These are phyloP conservation scores for Zaprionus inermis DNA, from an alignment of 1,140 invertebrate genomes.

Conservation along the genomic window DNA sequence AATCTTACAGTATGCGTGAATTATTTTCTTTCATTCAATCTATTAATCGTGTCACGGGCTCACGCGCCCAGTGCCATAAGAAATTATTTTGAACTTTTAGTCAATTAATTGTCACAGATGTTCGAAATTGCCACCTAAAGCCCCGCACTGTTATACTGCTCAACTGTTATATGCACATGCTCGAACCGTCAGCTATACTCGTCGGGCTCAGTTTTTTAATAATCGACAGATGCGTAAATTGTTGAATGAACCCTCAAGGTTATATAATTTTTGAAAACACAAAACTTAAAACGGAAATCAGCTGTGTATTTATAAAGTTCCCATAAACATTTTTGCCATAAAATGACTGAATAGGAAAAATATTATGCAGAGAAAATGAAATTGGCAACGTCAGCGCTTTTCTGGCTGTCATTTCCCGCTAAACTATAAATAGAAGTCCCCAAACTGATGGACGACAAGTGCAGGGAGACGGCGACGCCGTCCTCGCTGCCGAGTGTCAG, in stretches of 20 bases:
- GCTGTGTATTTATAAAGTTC: not conserved
- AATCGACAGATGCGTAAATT: not conserved
- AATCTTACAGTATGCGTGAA: not conserved
- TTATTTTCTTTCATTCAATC: not conserved
- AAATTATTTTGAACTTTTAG: not conserved
- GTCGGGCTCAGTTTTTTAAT: not conserved
- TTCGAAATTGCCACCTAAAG: not conserved
- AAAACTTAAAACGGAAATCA: not conserved
- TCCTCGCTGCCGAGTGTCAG: constrained; percentile 29
- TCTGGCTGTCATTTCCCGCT: constrained; percentile 57
- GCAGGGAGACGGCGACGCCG: constrained; percentile 12
- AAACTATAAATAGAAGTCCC: constrained; percentile 54
- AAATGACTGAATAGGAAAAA: constrained; percentile 1
- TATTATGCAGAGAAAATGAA: constrained; percentile 19
- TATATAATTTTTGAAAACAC: constrained; percentile 20
- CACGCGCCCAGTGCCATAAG: not conserved
- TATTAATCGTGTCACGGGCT: not conserved
- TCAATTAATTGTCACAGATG: not conserved
- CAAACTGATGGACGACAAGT: constrained; percentile 32
- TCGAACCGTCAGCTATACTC: not conserved
- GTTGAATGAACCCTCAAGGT: constrained; percentile 10
- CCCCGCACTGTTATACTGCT: not conserved
- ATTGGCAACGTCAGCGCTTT: constrained; percentile 46
- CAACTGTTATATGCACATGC: not conserved
- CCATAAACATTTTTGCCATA: too few relatives aligned